These are phyloP conservation scores for Acanthisitta chloris DNA, from an alignment of 2,113 vertebrate species.

Conservation along the genomic window DNA sequence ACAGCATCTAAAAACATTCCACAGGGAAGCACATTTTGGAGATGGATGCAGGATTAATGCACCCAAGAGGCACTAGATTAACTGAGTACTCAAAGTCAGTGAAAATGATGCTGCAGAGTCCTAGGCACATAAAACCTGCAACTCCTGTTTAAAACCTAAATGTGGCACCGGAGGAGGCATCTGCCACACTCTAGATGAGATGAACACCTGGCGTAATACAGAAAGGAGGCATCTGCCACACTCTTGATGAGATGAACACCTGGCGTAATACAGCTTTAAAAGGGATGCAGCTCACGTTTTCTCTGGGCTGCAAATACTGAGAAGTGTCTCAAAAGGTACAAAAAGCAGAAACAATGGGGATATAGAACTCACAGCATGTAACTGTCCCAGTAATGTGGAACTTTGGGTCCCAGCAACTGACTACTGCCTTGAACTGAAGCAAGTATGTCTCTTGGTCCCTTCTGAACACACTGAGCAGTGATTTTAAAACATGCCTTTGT, in stretches of 20 bases:
- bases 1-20: not conserved
- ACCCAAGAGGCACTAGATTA: not conserved
- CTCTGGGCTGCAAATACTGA: not conserved
- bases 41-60: not conserved
- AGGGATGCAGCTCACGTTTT: not conserved
- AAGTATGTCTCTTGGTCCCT: accelerated
- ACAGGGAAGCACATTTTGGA: not conserved
- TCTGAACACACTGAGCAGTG: not conserved
- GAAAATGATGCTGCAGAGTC: not conserved
- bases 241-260: not conserved
- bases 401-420: not conserved
- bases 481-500: not conserved
- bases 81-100: not conserved
- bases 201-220: not conserved
- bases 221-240: not conserved
- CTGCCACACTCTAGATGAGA: not conserved
- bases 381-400: not conserved
- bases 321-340: not conserved
- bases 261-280: not conserved
- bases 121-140: not conserved
- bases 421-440: not conserved
- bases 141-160: not conserved
- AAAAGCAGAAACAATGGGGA: not conserved
- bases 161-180: not conserved
- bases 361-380: not conserved